Base-by-base conservation (phyloP, 2,113 vertebrate genomes). In the Gymnobelideus leadbeateri region DNA sequence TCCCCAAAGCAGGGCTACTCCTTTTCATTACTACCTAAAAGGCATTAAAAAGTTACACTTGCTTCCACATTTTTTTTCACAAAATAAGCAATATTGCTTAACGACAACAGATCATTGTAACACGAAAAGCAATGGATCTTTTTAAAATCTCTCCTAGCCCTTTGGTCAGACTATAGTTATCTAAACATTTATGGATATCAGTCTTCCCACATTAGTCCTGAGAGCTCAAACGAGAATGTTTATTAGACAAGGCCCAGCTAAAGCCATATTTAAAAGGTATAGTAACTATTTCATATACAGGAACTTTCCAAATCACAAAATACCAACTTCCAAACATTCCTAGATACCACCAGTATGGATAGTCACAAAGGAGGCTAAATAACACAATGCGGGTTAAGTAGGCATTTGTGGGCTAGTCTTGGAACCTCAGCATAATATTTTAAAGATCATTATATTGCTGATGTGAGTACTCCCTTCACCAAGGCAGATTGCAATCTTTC, bases 41-140 rank as follows among this genome's bases (percentile, higher is more conserved):
- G 7, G 50, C 57, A 97, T 96, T 96, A 95, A 97, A 89, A 96
- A 90, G 19, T 47, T 96, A 89, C 93, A 94, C 96, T 95, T 90
- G 92, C 46, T 4, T 94, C 89, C 90, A 90, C 51, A 37, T 46
- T 91, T 95, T 91, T 95, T 93, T 93, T 93, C 55, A 96, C 89
- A 49, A 96, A 89, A 77, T 97, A 94, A 94, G 95, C 50, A 96
- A 93, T 95, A 96, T 77, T 92, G 91, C 55, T 96, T 93, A 97
- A 54, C 51, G 55, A 89, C 91, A 94, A 61, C 24, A 95, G 52
- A 92, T 93, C 12, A 90, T 31, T 92, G 24, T 28, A 92, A 28
- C 46, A 77, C 49, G 94, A 96, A 89, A 49, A 94, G 54, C 92
- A 92, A 50, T 91, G 91, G 49, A 28, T 90, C 12, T 51, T 61